Base-by-base conservation (phyloP, 2,797 vertebrate species). In the Clarias pachynema region DNA sequence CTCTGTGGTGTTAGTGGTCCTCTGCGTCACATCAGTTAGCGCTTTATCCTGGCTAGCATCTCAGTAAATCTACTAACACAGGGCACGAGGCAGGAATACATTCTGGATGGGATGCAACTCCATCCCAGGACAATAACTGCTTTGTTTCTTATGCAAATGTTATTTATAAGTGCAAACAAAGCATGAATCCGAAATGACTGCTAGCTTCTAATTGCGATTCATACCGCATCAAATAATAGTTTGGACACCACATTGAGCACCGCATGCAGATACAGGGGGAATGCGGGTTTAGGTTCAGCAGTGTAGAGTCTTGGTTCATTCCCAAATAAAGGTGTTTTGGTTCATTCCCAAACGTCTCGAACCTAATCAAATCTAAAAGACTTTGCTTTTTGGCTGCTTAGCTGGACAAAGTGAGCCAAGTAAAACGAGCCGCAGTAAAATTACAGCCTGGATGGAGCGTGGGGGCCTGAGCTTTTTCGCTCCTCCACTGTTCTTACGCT, bases 371-470 rank as follows among this genome's bases (percentile, higher is more conserved):
- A 68, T 74, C 49, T 44, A 74, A 89, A 90, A 87, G 85, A 84
- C 78, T 74, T 57, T 73, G 18, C 79, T 87, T 93, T 90, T 91
- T 87, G 82, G 91, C 87, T 90, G 91, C 91, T 93, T 92, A 86
- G 91, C 95, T 94, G 89, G 20, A 59, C 91, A 94, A 95, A 95
- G 92, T 92, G 92, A 94, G 94, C 44, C 44, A 44, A 44, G 44
- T 44, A 44, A 44, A 44, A 44, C 44, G 91, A 95, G 93, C 93
- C 89, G 92, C 92, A 84, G 87, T 83, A 84, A 95, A 96, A 97
- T 96, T 96, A 96, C 91, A 96, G 95, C 92, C 93, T 95, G 95
- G 92, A 90, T 89, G 90, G 86, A 88, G 92, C 82, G 63, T 93
- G 80, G 88, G 93, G 89, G 94, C 86, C 92, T 89, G 91, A 90